A percentile compares a stretch with the other conserved stretches of the same genome.
phyloP scores from a whole-genome alignment of 2,797 vertebrate genomes.

The Sparus aurata region DNA sequence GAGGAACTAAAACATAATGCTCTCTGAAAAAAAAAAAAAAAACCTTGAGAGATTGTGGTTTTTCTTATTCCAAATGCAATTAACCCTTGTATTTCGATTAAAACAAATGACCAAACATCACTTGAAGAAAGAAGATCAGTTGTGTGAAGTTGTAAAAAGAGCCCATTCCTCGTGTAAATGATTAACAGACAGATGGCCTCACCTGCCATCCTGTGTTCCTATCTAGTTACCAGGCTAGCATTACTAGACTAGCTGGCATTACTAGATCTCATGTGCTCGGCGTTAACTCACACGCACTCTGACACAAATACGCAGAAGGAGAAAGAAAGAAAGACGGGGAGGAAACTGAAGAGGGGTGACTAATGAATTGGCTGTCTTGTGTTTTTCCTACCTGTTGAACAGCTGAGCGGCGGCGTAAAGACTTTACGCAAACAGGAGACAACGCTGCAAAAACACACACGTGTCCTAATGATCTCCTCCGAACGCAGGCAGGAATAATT shows the following conservation, averaged over 20 bases:
- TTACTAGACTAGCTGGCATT: constrained; percentile 70
- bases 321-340: constrained; percentile 13
- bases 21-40: not conserved
- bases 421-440: constrained; percentile 44
- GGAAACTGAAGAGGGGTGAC: constrained; percentile 64
- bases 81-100: constrained; percentile 9
- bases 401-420: constrained; percentile 30
- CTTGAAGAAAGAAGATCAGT: not conserved
- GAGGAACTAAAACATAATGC: not conserved
- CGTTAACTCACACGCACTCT: constrained; percentile 59
- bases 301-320: constrained; percentile 41
- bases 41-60: not conserved
- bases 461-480: constrained; percentile 41
- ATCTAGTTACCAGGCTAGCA: constrained; percentile 76
- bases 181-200: constrained; percentile 62
- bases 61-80: constrained; percentile 4
- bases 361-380: constrained; percentile 65
- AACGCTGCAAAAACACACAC: constrained; percentile 35
- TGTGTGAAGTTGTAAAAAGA: constrained; percentile 24
- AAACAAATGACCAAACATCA: not conserved
- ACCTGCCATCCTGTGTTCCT: constrained; percentile 58
- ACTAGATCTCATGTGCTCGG: constrained; percentile 52
- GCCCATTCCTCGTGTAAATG: constrained; percentile 59
- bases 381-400: constrained; percentile 64
- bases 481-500: constrained; percentile 44